Evolutionary conservation across 2,797 vertebrate species (phyloP).

Genomic region (Botia kubotai): DNA sequence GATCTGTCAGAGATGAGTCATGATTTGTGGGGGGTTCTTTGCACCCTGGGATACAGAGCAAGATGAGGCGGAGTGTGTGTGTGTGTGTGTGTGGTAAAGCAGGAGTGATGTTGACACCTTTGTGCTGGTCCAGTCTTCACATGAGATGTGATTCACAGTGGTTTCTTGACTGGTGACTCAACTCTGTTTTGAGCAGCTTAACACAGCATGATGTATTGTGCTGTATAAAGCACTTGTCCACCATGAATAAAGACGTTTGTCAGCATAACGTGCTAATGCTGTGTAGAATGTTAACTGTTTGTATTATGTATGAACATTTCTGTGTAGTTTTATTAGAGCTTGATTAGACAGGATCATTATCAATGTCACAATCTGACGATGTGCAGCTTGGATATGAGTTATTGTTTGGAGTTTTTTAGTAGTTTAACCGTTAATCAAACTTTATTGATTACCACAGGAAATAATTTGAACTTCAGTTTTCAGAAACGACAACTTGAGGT

Average conservation of each 20-base stretch:
- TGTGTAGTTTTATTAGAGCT: too few species aligned
- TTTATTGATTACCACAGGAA: too few species aligned
- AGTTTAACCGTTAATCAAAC: too few species aligned
- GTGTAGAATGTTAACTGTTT: too few species aligned
- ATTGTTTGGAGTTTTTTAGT: too few species aligned
- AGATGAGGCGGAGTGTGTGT: conserved; percentile 37
- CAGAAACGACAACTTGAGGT: too few species aligned
- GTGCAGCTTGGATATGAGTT: too few species aligned
- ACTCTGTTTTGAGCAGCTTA: not conserved
- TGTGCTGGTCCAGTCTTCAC: not conserved
- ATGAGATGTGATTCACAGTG: not conserved
- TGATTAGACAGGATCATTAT: too few species aligned
- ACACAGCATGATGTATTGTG: not conserved
- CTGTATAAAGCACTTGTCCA: conserved; percentile 24
- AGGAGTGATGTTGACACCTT: conserved; percentile 17
- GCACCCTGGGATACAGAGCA: conserved; percentile 32
- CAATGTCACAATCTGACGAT: too few species aligned
- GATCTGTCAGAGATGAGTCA: conserved; percentile 54
- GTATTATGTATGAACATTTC: too few species aligned
- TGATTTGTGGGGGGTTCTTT: conserved; percentile 33
- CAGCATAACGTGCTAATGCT: too few species aligned
- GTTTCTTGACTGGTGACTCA: not conserved
- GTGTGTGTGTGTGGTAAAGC: conserved; percentile 2
- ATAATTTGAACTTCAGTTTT: too few species aligned
- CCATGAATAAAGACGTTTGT: not conserved